Base-by-base conservation (phyloP, 2,797 vertebrate genomes). In the Liasis olivaceus region DNA sequence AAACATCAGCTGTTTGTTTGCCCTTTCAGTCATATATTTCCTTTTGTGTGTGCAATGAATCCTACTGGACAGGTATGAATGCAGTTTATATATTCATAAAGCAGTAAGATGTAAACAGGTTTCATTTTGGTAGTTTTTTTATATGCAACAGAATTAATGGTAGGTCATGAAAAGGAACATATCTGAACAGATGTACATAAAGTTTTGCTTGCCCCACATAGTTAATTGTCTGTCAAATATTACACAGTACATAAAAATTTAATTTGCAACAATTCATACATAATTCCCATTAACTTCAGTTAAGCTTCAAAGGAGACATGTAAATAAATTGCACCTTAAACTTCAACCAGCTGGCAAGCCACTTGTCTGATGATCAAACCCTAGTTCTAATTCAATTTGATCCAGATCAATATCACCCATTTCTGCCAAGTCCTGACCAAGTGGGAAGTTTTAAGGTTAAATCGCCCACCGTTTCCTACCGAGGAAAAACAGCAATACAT, bases 1-100 rank as follows among this genome's bases (percentile, higher is more conserved):
- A 62, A 47, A 15, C 42, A 77, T 36, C 90, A 47, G 15, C 26
- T 89, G 47, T 94, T 13, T 4, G 62, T 28, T 88, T 84, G 90
- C 31, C 36, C 6, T 89, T 94, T 89, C 95, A 92, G 77, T 89
- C 92, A 13, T 72, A 7, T 91, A 1, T 96, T 95, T 92, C 85
- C 91, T 89, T 64, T 89, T 20, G 24, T 7, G 0, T 66, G 31
- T 15, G 17, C 17, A 81, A 11, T 88, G 2, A 14, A 28, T 58
- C 47, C 66, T 4, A 22, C 36, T 0, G 64, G 0, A 9, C 92
- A 58, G 31, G 22, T 91, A 5, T 4, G 93, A 1, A 24, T 63
- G 86, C 9, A 62, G 58, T 59, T 64, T 94, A 7, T 87, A 92
- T 14, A 1, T 94, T n/a, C 24, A 58, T 14, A 90, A 88, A 7